phyloP scores from a whole-genome alignment of 1,140 invertebrate genomes.

The Scaptomyza graminum region DNA sequence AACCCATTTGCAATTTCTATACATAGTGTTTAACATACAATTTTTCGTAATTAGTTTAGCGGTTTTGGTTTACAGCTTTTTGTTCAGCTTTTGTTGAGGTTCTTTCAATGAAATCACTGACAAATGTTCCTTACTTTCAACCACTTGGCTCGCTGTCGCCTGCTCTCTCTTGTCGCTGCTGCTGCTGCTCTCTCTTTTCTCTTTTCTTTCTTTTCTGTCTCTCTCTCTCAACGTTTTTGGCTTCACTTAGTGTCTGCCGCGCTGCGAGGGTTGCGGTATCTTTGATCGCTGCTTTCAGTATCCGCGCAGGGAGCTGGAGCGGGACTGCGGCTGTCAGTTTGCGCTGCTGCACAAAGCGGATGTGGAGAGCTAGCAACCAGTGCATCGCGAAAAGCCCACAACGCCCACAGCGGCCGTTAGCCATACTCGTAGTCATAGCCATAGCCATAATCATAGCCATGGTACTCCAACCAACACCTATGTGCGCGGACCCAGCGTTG shows the following conservation, averaged over 20 bases:
- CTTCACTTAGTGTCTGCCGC: slow-evolving; percentile 73
- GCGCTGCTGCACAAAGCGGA: slow-evolving; percentile 92
- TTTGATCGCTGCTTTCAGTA: slow-evolving; percentile 93
- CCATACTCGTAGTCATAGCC: slow-evolving; percentile 66
- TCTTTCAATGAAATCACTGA: slow-evolving; percentile 67
- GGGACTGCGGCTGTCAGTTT: slow-evolving; percentile 94
- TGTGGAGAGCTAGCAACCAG: slow-evolving; percentile 85
- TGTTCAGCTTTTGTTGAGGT: slow-evolving; percentile 74
- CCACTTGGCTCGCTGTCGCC: slow-evolving; percentile 55
- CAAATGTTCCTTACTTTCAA: slow-evolving; percentile 63
- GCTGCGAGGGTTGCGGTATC: slow-evolving; percentile 90
- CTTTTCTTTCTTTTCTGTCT: slow-evolving; percentile 3
- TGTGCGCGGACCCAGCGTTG: slow-evolving; percentile 67
- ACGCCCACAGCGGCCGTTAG: slow-evolving; percentile 65
- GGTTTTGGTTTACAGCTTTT: slow-evolving; percentile 64
- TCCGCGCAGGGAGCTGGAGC: slow-evolving; percentile 89
- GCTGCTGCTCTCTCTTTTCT: slow-evolving; percentile 27
- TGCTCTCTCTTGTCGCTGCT: slow-evolving; percentile 33
- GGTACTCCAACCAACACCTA: slow-evolving; percentile 80
- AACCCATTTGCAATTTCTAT: slow-evolving; percentile 16
- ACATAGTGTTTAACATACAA: slow-evolving; percentile 21
- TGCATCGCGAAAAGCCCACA: slow-evolving; percentile 65
- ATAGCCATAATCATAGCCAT: slow-evolving; percentile 35
- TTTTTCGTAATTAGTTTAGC: slow-evolving; percentile 43
- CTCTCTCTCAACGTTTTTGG: slow-evolving; percentile 2